A percentile compares a stretch with the other conserved stretches of the same genome.
Evolutionary conservation across 2,797 vertebrate species (phyloP).

Genomic region (Bradypodion ventrale): DNA sequence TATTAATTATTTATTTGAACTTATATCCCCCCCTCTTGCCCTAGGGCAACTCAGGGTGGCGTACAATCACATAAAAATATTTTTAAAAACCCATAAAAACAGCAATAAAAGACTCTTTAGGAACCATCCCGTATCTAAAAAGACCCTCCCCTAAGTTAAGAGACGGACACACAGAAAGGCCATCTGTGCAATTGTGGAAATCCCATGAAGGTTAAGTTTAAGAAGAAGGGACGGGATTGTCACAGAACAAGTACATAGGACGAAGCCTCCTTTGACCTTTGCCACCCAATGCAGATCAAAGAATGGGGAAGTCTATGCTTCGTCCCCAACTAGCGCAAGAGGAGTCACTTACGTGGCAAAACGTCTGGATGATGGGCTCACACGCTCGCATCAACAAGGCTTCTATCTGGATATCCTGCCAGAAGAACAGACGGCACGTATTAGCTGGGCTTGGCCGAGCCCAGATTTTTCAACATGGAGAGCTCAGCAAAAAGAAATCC

Average conservation of each 20-base stretch:
- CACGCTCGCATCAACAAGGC: constrained; percentile 93
- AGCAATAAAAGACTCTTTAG: too few species aligned
- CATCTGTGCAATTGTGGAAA: background rate
- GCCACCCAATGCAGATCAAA: background rate
- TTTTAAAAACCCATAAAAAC: too few species aligned
- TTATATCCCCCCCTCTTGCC: too few species aligned
- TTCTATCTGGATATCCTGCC: constrained; percentile 95
- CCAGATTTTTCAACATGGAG: background rate
- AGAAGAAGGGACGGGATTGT: background rate
- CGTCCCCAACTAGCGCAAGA: background rate
- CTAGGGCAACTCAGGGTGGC: too few species aligned
- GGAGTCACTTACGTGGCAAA: constrained; percentile 87
- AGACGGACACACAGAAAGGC: background rate
- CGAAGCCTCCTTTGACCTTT: too few species aligned
- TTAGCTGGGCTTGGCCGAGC: constrained; percentile 5
- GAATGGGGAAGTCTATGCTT: too few species aligned
- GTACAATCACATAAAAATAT: too few species aligned
- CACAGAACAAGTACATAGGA: too few species aligned
- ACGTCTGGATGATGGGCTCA: constrained; percentile 90
- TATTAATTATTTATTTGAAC: too few species aligned
- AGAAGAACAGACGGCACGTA: constrained; percentile 36
- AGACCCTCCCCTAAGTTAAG: too few species aligned
- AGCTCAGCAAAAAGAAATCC: too few species aligned
- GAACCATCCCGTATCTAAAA: too few species aligned
- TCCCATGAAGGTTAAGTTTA: background rate